Evolutionary conservation across 2,113 vertebrate species (phyloP).

Genomic region (Cyphomyrus discorhynchus): DNA sequence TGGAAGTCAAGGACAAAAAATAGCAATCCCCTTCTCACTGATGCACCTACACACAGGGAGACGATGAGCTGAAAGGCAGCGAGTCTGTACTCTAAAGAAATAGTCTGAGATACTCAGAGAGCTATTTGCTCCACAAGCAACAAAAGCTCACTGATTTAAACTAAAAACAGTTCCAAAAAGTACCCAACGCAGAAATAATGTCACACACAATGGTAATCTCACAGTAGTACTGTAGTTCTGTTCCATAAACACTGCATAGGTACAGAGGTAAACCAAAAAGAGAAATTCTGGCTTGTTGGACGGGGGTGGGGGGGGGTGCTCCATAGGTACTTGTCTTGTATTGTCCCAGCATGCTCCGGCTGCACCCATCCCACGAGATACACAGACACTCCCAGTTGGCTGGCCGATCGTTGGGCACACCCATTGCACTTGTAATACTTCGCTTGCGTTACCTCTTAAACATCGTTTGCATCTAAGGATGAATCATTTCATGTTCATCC

Average conservation of each 20-base stretch:
- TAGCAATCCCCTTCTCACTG: not conserved
- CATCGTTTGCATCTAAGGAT: not conserved
- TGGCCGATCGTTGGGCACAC: not conserved
- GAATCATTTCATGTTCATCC: not conserved
- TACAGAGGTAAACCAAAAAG: not conserved
- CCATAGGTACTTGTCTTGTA: not conserved
- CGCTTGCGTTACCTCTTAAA: not conserved
- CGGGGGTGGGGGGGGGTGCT: not conserved
- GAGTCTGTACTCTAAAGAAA: not conserved
- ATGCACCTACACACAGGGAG: not conserved
- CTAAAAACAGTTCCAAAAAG: not conserved
- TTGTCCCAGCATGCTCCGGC: not conserved
- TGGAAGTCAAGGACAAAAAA: not conserved
- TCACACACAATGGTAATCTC: not conserved
- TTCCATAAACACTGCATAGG: not conserved
- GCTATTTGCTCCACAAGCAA: not conserved
- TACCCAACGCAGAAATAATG: not conserved
- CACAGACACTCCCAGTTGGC: not conserved
- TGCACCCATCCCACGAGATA: not conserved
- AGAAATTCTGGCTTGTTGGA: not conserved
- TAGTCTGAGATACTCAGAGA: not conserved
- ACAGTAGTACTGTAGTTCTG: not conserved
- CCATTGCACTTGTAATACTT: not conserved
- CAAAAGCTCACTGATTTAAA: not conserved
- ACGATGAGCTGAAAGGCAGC: not conserved